Evolutionary conservation across 64 coral and sea anemone species (phyloP), one percentile per base, ranked within the genome.

Genomic region (Pocillopora verrucosa): DNA sequence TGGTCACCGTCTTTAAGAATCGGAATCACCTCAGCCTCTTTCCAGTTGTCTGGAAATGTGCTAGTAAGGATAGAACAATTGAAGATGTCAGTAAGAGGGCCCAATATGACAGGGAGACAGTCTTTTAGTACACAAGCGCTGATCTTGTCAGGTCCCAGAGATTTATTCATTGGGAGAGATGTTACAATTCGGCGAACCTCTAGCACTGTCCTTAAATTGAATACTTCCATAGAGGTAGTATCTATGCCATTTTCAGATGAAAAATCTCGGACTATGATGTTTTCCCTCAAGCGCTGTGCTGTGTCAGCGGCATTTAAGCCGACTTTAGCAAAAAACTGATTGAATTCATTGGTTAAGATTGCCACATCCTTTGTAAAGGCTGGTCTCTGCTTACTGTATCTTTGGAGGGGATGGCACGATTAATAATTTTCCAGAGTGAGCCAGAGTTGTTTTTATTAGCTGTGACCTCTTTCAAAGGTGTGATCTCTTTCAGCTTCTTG

Each of bases 371-470:
- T 86, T 34, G 83, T 65, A 17, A 45, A 70, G 57, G 83, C 83
- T 86, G 45, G 41, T 16, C 38, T 78, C 58, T 78, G 38, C 15
- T 61, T 80, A 59, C 13, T n/a, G 92, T 61, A 16, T 61, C 60
- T 61, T 30, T 30, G 30, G 30, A 30, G 30, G 30, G 74, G 1
- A 94, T 86, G 7, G 16, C 51, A 2, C 74, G 45, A 22, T 83
- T 89, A 11, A 94, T 89, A 4, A 78, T 80, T 35, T 87, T 92
- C 83, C 75, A 92, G 0, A 92, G 45, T 0, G 77, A 87, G 24
- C 83, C 13, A 5, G 61, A 36, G 2, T 75, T 72, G 38, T 89
- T 73, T 10, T 76, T 73, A 16, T 72, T 58, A 68, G 25, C 6
- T 63, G 6, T 61, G 0, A 80, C 72, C 56, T 89, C 92, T 20